Base-by-base conservation (phyloP, 1,140 invertebrate species). In the Lepidurus couesii region DNA sequence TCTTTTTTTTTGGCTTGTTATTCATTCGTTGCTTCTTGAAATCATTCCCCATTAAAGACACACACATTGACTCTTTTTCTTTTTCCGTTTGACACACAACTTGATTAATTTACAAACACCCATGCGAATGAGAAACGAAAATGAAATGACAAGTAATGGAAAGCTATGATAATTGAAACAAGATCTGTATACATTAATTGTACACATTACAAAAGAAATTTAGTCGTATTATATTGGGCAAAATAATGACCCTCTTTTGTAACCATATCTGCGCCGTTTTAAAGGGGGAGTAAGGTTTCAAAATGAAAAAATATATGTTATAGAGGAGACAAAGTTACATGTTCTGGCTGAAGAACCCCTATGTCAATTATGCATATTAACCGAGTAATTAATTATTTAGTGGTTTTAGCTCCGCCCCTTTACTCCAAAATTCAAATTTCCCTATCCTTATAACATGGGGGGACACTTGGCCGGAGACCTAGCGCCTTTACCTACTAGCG, bases 151-250 rank as follows among this genome's bases (percentile, higher is more conserved):
- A 65, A 65, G 21, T 13, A 65, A n/a, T 13, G 53, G 53, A 65
- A 13, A 65, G 8, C 21, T 65, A 65, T 65, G 53, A 21, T 65
- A 65, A 65, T 16, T 21, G 7, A 65, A 65, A 65, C 21, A 21
- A 65, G 53, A 65, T 65, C 53, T 65, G 53, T 65, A 65, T 65
- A 65, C 9, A 65, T 65, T 65, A 21, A 65, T 65, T 65, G 53
- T 65, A 65, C 53, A 65, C 53, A 65, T 65, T 65, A 65, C 53
- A 65, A 65, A 65, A 34, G 53, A 21, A 65, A 65, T 65, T 65
- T 65, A 65, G 53, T 65, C 53, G 53, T 21, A 65, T n/a, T 65
- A 4, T 65, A 65, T 13, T 21, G 6, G 53, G 0, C 21, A 16
- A 1, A 21, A 7, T 4, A n/a, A 65, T 4, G 26, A 34, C 34